A percentile compares a stretch with the other conserved stretches of the same genome.
Conservation (phyloP, 2,797 vertebrate genomes). For the Microchirus variegatus region DNA sequence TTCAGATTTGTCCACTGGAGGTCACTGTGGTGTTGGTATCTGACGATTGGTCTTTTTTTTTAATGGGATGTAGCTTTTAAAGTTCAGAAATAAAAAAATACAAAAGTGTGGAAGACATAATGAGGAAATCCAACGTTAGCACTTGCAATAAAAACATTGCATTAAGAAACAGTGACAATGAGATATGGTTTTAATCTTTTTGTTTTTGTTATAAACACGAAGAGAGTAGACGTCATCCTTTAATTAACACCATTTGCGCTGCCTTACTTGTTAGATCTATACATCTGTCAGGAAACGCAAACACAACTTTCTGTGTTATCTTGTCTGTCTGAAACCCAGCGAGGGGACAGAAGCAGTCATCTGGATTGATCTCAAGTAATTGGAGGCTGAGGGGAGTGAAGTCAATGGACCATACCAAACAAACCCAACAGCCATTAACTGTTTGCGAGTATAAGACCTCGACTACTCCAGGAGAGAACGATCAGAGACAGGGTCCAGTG, state of each 20-base stretch:
- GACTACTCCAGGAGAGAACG: constrained; percentile 32
- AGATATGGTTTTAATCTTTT: constrained; percentile 35
- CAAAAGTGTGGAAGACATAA: constrained; percentile 3
- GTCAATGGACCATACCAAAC: constrained; percentile 71
- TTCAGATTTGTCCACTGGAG: constrained; percentile 66
- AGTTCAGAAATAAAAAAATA: constrained; percentile 36
- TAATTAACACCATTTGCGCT: constrained; percentile 21
- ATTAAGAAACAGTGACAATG: constrained; percentile 18
- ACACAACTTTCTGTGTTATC: constrained; percentile 36
- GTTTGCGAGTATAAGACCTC: constrained; percentile 71
- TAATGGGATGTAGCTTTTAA: constrained; percentile 13
- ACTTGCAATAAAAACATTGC: constrained; percentile 23
- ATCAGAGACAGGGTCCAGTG: constrained; percentile 30
- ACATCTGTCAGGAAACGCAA: constrained; percentile 26
- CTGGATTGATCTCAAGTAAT: constrained; percentile 80
- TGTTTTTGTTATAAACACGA: constrained; percentile 22
- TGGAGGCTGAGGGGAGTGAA: constrained; percentile 66
- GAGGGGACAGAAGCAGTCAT: constrained; percentile 70
- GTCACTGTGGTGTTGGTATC: constrained; percentile 63
- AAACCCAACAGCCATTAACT: constrained; percentile 50
- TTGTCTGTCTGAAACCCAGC: constrained; percentile 43
- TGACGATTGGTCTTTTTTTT: constrained; percentile 1
- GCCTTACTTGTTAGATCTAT: constrained; percentile 12
- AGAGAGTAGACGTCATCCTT: constrained; percentile 9
- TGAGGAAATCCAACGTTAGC: constrained; percentile 27